Base-by-base conservation (phyloP, 2,113 vertebrate species). In the Anolis sagrei region DNA sequence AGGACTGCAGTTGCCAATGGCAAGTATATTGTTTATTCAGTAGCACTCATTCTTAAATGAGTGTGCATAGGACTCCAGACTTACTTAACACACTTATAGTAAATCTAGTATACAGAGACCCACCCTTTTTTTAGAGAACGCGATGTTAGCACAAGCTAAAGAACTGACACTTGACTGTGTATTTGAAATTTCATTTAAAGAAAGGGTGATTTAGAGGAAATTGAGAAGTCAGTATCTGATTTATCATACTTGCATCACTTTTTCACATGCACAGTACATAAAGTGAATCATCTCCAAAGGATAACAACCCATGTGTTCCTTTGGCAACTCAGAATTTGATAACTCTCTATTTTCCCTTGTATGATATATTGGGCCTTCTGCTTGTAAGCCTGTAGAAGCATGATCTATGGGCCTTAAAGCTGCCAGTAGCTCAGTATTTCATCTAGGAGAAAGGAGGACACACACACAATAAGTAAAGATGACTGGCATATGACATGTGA, bases 381-480 rank as follows among this genome's bases (percentile, higher is more conserved):
- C 58, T 84, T 76, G 51, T 84, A 51, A 77, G 5, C 27, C 16
- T 76, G 44, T 78, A 79, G 64, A 29, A 75, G 84, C 44, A 77
- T 75, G 76, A 85, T 21, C 58, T 61, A 36, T 13, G 51, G 76
- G 54, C 51, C 61, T 76, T 89, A 83, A 86, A 85, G 29, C 19
- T 79, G 84, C 23, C 39, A 84, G 1, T 64, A 54, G 1, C 48
- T 36, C 25, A 4, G 4, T 0, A 0, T 72, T 91, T 84, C 7
- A 27, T 88, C 89, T n/a, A 85, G 90, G 6, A 1, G 1, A 87
- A 25, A 82, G 70, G 21, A 87, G 3, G 88, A 81, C 78, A 29
- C 25, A 73, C 2, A 64, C 44, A 84, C 23, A n/a, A 66, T 80
- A 89, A 83, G 49, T 81, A 80, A 75, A 6, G 14, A 49, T 14